These are phyloP conservation scores for Vultur gryphus DNA, from an alignment of 2,797 vertebrate species.

Conservation along the genomic window DNA sequence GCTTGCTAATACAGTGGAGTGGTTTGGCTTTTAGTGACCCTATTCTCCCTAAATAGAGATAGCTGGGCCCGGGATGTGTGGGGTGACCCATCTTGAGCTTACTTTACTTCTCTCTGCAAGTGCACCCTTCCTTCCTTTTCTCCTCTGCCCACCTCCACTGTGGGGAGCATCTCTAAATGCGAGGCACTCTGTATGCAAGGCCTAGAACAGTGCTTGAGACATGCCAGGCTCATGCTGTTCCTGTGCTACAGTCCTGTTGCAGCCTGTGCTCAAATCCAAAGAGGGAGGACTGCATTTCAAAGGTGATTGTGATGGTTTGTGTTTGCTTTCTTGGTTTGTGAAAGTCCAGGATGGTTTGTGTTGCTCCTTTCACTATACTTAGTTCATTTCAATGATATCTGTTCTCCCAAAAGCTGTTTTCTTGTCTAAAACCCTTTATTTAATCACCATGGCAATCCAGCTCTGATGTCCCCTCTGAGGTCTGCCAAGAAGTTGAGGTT, in stretches of 20 bases:
- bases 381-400: neutral
- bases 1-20: too few species aligned
- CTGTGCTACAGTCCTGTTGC: neutral
- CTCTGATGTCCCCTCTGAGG: neutral
- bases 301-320: neutral
- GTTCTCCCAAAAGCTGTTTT: neutral
- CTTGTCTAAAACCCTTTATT: neutral
- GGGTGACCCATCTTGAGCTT: neutral
- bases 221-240: neutral
- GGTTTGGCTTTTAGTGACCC: neutral
- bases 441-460: neutral
- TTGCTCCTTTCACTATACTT: neutral
- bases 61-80: neutral
- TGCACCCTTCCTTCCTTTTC: neutral
- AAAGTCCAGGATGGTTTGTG: too few species aligned
- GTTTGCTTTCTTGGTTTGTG: too few species aligned
- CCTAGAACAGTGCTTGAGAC: neutral
- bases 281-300: neutral
- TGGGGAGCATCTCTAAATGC: rapidly evolving
- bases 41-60: neutral
- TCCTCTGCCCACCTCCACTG: neutral
- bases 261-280: neutral
- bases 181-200: neutral
- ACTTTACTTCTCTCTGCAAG: neutral
- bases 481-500: neutral